Evolutionary conservation across 1,140 invertebrate species (phyloP), one percentile per base, ranked within the genome.

Genomic region (Drosophila auraria): DNA sequence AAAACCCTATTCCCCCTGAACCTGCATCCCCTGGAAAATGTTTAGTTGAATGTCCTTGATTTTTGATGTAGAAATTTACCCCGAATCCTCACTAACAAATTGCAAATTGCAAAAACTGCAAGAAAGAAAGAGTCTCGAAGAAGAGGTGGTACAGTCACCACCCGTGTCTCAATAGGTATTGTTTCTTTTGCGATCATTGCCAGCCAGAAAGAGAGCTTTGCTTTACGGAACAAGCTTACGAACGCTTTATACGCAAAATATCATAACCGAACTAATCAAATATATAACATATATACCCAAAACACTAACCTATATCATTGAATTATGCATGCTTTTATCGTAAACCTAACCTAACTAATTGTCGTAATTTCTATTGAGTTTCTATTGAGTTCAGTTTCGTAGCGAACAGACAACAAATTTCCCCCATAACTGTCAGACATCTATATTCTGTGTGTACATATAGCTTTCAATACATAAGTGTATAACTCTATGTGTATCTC

Each of bases 361-460:
- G 8, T 54, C 40, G 15, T 38, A 47, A 0, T 15, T 23, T 49
- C 44, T 49, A 33, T 71, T 64, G 1, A 36, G 33, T 38, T 79
- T 12, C 15, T 77, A 47, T 83, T 72, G 5, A 60, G 53, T 72
- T 73, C 4, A 11, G 1, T 47, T 59, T 71, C 4, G 68, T 81
- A 84, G 61, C 53, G 20, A 82, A 65, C 77, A 87, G 68, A 83
- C 79, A 89, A 84, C 77, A 51, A 89, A 89, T 90, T 90, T 82
- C 86, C 86, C 86, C 86, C 69, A 90, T 90, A 90, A 78, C 86
- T 90, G 86, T 86, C 69, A 82, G 76, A 78, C 61, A 73, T 60
- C 2, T 20, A 17, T 53, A 6, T 68, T 68, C 45, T 80, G 59
- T 80, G 72, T 58, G 61, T 64, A 65, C 45, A 23, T 65, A 56